Percentiles rank a stretch among this genome's conserved stretches.
Conservation (phyloP, 2,113 vertebrate genomes). For the human region DNA sequence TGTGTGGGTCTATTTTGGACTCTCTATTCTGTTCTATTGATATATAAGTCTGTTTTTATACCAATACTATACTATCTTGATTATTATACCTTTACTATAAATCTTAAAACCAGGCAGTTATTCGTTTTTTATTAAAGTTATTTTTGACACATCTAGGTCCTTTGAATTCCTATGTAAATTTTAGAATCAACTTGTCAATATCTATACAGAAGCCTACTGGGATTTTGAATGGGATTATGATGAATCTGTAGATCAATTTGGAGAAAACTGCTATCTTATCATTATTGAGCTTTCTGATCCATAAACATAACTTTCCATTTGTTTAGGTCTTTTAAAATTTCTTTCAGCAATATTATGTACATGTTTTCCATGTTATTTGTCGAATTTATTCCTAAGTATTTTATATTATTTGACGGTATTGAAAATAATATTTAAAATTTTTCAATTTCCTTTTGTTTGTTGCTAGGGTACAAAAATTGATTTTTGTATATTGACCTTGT, state of each 20-base stretch:
- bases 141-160: not conserved
- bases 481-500: conserved; percentile 23
- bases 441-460: conserved; percentile 39
- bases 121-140: not conserved
- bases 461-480: not conserved
- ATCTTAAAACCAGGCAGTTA: not conserved
- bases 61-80: not conserved
- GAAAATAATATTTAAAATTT: not conserved
- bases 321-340: conserved; percentile 21
- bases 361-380: not conserved
- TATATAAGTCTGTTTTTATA: not conserved
- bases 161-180: conserved; percentile 28
- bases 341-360: not conserved
- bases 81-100: conserved; percentile 25
- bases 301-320: conserved; percentile 34
- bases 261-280: not conserved
- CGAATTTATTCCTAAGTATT: conserved; percentile 26
- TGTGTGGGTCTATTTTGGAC: not conserved
- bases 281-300: not conserved
- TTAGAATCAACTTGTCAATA: not conserved
- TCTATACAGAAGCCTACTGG: not conserved
- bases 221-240: conserved; percentile 21
- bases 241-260: not conserved
- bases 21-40: not conserved
- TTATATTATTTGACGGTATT: conserved; percentile 31